Evolutionary conservation across 2,797 vertebrate genomes (phyloP), one percentile per base, ranked within the genome.

Genomic region (Phalloptychus januarius): DNA sequence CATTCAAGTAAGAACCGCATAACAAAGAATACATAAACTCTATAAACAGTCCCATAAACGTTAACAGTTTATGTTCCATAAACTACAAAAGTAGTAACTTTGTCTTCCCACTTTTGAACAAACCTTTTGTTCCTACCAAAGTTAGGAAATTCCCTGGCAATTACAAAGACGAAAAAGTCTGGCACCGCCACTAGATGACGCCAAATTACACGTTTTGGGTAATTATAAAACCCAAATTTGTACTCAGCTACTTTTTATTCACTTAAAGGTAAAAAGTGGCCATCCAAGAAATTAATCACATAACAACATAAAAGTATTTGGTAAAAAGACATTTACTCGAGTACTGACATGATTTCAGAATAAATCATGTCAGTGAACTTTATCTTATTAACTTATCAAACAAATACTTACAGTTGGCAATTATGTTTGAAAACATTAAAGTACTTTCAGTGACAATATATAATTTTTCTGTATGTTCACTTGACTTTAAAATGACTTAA

Each of bases 121-220:
- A 42, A 42, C 8, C 11, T 42, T 42, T 23, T 50, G 50, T 52
- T 52, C 1, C 7, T 40, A 36, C 18, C 28, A 61, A 72, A 52
- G 7, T 1, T 3, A 1, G n/a, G 12, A 36, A 4, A 28, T 42
- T 74, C 67, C n/a, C 33, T 52, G 40, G 33, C 20, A 70, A 28
- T 20, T 28, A 46, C 33, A 12, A 2, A 0, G 0, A 69, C 25
- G n/a, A 28, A 20, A 5, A 82, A 81, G 20, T 46, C 56, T 48
- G 31, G 31, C 8, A 46, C 5, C 6, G 23, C 28, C 85, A 80
- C 75, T 72, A 90, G 90, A 81, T 89, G 89, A 84, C 20, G 87
- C 77, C 65, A 85, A 45, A 61, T 40, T 15, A 6, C 40, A 15
- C 40, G 61, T 1, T 4, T 71, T 70, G 2, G 72, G 23, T 70